These are phyloP conservation scores for Falco columbarius DNA, from an alignment of 2,797 vertebrate species.

Conservation along the genomic window DNA sequence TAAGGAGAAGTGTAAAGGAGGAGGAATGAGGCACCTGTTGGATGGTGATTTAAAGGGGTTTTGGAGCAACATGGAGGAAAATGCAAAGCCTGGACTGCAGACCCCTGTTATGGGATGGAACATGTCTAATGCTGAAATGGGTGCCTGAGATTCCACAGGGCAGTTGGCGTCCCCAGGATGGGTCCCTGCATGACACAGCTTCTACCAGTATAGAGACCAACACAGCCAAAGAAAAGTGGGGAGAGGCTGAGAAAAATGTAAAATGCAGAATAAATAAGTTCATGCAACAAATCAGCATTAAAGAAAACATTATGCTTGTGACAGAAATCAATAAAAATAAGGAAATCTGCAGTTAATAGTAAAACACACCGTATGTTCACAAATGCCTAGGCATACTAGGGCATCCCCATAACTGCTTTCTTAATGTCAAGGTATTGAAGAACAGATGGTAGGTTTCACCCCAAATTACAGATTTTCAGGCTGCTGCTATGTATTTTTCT, in stretches of 20 bases:
- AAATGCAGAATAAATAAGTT: neutral
- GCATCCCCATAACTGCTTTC: conserved; percentile 18
- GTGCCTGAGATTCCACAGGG: neutral
- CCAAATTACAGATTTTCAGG: conserved; percentile 41
- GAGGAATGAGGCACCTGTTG: neutral
- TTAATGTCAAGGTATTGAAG: conserved; percentile 52
- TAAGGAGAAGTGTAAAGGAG: neutral
- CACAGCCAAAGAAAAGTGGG: neutral
- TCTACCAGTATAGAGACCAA: neutral
- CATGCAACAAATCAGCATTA: neutral
- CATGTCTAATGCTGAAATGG: neutral
- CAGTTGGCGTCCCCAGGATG: rapidly evolving
- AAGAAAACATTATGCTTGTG: conserved; percentile 24
- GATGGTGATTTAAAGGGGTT: neutral
- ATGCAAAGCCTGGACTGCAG: neutral
- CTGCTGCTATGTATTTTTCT: conserved; percentile 54
- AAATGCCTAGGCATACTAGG: neutral
- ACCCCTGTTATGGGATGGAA: rapidly evolving
- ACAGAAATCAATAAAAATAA: conserved; percentile 43
- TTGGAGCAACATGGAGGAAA: neutral
- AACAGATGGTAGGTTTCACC: conserved; percentile 55
- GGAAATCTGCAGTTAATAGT: conserved; percentile 43
- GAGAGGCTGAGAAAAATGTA: neutral
- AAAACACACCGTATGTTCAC: conserved; percentile 30
- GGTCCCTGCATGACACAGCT: neutral